Percentiles rank a stretch among this genome's conserved stretches.
phyloP scores from a whole-genome alignment of 1,140 invertebrate species.

The Lepidurus packardi region DNA sequence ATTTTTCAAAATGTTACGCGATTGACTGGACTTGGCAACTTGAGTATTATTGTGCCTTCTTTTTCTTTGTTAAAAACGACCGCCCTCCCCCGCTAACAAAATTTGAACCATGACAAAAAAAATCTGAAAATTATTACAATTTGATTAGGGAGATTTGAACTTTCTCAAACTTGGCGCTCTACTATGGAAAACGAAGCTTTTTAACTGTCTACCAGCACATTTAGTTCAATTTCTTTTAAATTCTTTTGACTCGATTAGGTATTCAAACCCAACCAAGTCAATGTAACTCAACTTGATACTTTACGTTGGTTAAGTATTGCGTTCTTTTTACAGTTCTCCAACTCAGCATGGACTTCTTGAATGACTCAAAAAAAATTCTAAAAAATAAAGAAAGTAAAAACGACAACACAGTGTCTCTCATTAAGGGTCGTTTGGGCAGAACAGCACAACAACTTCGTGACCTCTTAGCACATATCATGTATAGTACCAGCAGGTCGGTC shows the following conservation, averaged over 20 bases:
- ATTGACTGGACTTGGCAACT: neutral
- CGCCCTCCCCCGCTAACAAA: neutral
- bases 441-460: too few relatives aligned
- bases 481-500: too few relatives aligned
- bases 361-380: too few relatives aligned
- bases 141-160: neutral
- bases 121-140: neutral
- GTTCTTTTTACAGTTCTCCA: too few relatives aligned
- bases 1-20: slow-evolving; percentile 9
- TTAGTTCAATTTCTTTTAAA: neutral
- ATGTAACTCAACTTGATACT: neutral
- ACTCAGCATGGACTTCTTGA: too few relatives aligned
- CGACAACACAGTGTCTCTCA: too few relatives aligned
- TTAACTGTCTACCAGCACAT: neutral
- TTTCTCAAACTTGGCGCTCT: neutral
- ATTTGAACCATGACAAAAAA: slow-evolving; percentile 14
- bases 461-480: too few relatives aligned
- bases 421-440: too few relatives aligned
- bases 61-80: neutral
- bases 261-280: neutral
- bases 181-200: neutral
- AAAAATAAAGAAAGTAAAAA: too few relatives aligned
- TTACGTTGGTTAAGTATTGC: too few relatives aligned
- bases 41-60: neutral
- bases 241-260: neutral